Conservation (phyloP, 2,888 invertebrate genomes). For the Megamerina dolium region DNA sequence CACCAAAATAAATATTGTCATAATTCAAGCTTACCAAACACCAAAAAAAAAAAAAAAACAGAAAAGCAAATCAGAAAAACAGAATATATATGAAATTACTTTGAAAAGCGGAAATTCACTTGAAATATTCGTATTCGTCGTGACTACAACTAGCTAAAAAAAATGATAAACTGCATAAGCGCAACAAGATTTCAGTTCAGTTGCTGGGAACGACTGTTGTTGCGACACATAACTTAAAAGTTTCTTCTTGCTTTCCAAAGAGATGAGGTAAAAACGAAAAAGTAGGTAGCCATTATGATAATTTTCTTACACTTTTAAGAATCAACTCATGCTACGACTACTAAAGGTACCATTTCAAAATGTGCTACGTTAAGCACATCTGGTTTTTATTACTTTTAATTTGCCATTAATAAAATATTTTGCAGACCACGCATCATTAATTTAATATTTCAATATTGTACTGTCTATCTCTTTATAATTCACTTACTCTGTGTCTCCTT, state of each 20-base stretch:
- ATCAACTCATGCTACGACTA: too few relatives aligned
- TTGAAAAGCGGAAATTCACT: conserved; percentile 10
- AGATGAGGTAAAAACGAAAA: too few relatives aligned
- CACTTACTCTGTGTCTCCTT: too few relatives aligned
- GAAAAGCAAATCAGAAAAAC: too few relatives aligned
- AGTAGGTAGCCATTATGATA: too few relatives aligned
- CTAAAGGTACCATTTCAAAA: too few relatives aligned
- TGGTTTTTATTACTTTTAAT: conserved; percentile 48
- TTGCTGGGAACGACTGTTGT: conserved; percentile 19
- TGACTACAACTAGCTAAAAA: neutral
- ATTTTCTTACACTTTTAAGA: too few relatives aligned
- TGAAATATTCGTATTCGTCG: too few relatives aligned
- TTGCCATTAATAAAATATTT: conserved; percentile 44
- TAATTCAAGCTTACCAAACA: conserved; percentile 44
- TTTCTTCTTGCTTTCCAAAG: neutral
- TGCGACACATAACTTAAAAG: neutral
- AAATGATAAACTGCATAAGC: conserved; percentile 42
- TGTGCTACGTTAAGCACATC: conserved; percentile 46
- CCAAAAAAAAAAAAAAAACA: too few relatives aligned
- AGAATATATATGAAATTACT: neutral
- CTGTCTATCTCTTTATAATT: too few relatives aligned
- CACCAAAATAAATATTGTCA: conserved; percentile 34
- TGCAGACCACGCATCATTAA: neutral
- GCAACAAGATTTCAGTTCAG: too few relatives aligned
- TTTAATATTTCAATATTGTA: too few relatives aligned